phyloP scores from a whole-genome alignment of 2,888 invertebrate genomes.

The Trachelus troglodyta region DNA sequence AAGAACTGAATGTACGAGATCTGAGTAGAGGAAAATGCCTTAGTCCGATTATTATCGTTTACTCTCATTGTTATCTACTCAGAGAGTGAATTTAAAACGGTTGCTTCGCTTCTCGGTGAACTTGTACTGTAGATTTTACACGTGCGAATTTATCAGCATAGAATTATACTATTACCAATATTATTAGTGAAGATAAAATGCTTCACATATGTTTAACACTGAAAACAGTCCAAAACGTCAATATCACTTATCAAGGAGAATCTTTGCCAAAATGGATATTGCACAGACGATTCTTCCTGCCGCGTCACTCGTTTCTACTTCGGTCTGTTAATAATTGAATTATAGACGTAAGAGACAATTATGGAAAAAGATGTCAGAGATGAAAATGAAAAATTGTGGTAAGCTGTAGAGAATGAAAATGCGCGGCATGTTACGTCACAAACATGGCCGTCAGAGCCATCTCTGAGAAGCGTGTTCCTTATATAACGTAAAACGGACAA shows the following conservation, averaged over 20 bases:
- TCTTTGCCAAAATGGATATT: not conserved
- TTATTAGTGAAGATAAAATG: not conserved
- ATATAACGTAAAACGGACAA: slow-evolving; percentile 41
- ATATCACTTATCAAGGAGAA: not conserved
- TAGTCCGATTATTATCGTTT: not conserved
- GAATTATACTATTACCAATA: not conserved
- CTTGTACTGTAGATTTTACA: not conserved
- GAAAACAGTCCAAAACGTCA: not conserved
- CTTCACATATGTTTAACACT: not conserved
- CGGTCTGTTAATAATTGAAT: not conserved
- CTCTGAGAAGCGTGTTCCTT: slow-evolving; percentile 41
- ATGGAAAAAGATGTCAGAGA: not conserved
- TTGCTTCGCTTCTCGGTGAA: not conserved
- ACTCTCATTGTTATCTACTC: not conserved
- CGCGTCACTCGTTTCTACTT: not conserved
- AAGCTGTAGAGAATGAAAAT: slow-evolving; percentile 19
- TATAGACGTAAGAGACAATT: not conserved
- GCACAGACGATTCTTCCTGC: not conserved
- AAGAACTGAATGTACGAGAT: not conserved
- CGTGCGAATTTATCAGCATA: not conserved
- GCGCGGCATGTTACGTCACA: slow-evolving; percentile 31
- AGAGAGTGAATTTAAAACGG: not conserved
- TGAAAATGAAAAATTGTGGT: not conserved
- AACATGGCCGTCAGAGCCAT: slow-evolving; percentile 37
- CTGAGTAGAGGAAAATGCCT: not conserved